Evolutionary conservation across 23 tunicate species (phyloP).

Genomic region (Trididemnum miniatum): DNA sequence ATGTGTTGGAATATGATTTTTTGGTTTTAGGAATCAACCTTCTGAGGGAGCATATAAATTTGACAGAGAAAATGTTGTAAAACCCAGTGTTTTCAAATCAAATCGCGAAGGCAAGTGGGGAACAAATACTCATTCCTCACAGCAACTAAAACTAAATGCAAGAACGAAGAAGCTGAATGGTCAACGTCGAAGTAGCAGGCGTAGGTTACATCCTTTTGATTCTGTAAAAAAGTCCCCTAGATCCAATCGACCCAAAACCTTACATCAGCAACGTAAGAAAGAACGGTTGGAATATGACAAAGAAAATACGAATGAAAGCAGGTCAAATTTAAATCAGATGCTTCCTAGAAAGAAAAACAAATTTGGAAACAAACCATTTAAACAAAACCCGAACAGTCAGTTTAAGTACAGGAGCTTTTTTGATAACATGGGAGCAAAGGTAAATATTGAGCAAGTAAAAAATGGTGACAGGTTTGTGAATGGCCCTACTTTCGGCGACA

Average conservation of each 20-base stretch:
- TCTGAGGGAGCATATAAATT: no score
- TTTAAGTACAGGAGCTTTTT: neutral
- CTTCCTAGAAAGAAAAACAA: neutral
- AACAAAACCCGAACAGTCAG: neutral
- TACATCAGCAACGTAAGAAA: neutral
- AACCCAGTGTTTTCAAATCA: no score
- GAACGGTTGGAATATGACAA: conserved; percentile 29
- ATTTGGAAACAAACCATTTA: neutral
- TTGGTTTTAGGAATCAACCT: no score
- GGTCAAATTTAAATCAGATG: neutral
- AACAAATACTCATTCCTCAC: neutral
- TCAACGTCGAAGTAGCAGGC: neutral
- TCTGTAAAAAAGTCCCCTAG: conserved; percentile 21
- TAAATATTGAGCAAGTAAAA: neutral
- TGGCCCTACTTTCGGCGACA: neutral
- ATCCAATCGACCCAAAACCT: neutral
- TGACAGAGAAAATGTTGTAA: no score
- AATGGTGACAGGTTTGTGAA: neutral
- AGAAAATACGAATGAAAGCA: conserved; percentile 18
- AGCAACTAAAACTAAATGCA: conserved; percentile 4
- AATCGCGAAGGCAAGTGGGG: neutral
- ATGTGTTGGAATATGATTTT: no score
- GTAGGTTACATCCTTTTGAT: conserved; percentile 31
- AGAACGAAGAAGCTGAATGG: conserved; percentile 1
- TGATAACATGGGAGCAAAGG: neutral